Conservation (phyloP, 2,113 vertebrate genomes). For the Oxyura jamaicensis region DNA sequence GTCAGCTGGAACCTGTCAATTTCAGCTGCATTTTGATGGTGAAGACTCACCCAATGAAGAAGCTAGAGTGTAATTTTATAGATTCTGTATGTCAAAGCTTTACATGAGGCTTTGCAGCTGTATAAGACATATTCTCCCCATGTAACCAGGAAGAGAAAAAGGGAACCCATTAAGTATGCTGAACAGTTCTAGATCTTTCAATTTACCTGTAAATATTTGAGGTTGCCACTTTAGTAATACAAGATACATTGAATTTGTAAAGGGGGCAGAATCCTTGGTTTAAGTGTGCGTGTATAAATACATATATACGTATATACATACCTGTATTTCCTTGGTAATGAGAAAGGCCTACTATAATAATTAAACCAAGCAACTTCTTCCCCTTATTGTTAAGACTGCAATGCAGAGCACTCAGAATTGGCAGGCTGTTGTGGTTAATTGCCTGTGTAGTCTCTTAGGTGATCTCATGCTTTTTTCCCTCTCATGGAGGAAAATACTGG, state of each 20-base stretch:
- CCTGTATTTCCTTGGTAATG: not conserved
- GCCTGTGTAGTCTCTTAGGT: not conserved
- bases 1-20: slow-evolving; percentile 13
- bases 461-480: not conserved
- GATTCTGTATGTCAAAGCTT: not conserved
- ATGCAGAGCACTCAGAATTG: not conserved
- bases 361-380: not conserved
- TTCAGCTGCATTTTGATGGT: not conserved
- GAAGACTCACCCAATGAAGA: not conserved
- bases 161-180: not conserved
- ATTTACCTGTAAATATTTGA: not conserved
- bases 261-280: not conserved
- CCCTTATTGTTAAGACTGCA: not conserved
- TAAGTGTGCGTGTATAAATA: not conserved
- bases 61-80: not conserved
- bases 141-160: not conserved
- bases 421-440: not conserved
- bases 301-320: not conserved
- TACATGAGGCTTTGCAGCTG: not conserved
- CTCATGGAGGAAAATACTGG: not conserved
- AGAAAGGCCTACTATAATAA: not conserved
- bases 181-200: not conserved
- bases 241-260: accelerated
- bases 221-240: not conserved
- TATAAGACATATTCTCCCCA: not conserved